These are phyloP conservation scores for Orchesella cincta DNA, from an alignment of 1,140 invertebrate species.

Conservation along the genomic window DNA sequence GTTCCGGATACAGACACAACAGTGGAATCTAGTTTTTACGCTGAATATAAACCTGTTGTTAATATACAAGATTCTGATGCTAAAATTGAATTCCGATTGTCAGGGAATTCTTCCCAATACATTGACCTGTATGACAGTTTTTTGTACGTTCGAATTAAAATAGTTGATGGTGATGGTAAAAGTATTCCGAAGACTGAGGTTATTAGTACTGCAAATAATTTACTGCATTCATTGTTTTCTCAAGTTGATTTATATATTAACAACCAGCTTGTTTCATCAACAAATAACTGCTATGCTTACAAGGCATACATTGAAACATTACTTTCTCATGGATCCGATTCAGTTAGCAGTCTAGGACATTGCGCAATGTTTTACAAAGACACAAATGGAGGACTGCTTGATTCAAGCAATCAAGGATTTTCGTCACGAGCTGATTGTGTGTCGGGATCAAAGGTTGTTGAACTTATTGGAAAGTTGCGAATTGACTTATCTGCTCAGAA, in stretches of 20 bases:
- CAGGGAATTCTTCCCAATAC: background rate
- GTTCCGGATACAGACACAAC: background rate
- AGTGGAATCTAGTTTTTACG: background rate
- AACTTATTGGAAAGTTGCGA: background rate
- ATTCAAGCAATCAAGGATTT: background rate
- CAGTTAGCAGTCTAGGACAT: background rate
- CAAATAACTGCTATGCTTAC: constrained; percentile 3
- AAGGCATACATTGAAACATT: background rate
- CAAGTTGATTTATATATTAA: background rate
- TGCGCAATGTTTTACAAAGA: background rate
- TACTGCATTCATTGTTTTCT: constrained; percentile 5
- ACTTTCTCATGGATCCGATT: background rate
- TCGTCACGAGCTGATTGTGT: background rate
- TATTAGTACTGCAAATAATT: background rate
- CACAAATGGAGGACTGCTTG: background rate
- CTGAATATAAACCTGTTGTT: background rate
- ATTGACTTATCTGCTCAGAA: background rate
- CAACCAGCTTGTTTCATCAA: background rate
- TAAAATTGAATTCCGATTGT: background rate
- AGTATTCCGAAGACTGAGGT: background rate
- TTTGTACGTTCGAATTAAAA: background rate
- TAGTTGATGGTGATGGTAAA: background rate
- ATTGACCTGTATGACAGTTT: background rate
- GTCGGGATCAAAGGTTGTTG: background rate
- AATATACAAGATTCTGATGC: background rate